Conservation (phyloP, 2,113 vertebrate species). For the Geococcyx californianus region DNA sequence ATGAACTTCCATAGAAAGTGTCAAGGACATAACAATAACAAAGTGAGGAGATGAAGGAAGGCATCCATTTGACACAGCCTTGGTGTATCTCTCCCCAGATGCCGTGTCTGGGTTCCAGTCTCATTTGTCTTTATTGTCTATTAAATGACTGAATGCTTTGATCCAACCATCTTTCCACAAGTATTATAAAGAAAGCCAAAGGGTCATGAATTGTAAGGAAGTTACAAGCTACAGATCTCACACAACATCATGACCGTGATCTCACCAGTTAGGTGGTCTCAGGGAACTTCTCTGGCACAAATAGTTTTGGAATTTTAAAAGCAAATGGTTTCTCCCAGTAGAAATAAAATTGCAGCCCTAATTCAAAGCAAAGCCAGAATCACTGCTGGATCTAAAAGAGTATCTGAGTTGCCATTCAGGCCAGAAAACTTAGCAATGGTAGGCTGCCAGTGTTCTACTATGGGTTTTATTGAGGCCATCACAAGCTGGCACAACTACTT, state of each 20-base stretch:
- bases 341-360: neutral
- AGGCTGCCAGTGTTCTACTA: neutral
- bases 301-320: neutral
- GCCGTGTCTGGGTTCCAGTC: neutral
- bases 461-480: neutral
- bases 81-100: neutral
- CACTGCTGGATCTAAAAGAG: neutral
- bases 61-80: neutral
- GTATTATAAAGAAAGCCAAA: neutral
- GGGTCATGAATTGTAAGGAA: neutral
- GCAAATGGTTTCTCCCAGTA: neutral
- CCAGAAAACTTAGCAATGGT: neutral
- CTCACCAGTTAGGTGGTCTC: neutral
- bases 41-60: neutral
- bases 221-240: neutral
- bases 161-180: neutral
- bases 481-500: neutral
- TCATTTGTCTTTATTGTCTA: neutral
- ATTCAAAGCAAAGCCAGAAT: neutral
- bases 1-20: neutral
- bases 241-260: neutral
- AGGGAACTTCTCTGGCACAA: neutral
- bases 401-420: neutral
- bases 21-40: neutral
- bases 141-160: neutral